Conservation (phyloP, 2,888 invertebrate species). For the Lypha dubia region DNA sequence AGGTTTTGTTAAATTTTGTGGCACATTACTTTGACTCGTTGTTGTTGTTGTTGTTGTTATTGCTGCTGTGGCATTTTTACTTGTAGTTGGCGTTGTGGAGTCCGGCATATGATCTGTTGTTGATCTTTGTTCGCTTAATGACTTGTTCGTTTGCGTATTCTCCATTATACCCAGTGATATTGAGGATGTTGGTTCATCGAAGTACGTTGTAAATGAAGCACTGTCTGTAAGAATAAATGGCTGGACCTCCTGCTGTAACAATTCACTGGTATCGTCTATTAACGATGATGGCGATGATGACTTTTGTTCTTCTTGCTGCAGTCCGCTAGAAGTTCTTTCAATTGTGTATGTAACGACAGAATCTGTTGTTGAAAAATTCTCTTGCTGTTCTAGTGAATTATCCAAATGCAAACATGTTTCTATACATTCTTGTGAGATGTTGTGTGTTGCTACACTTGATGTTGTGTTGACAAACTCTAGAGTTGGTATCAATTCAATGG, state of each 20-base stretch:
- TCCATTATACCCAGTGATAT: constrained; percentile 80
- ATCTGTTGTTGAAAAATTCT: constrained; percentile 47
- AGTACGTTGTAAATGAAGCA: constrained; percentile 75
- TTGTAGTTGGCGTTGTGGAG: constrained; percentile 73
- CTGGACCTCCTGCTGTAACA: constrained; percentile 75
- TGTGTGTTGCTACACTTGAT: constrained; percentile 67
- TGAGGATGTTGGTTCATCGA: constrained; percentile 80
- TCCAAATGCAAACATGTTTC: constrained; percentile 39
- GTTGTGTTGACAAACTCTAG: constrained; percentile 78
- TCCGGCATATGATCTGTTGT: constrained; percentile 69
- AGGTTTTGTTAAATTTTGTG: constrained; percentile 64
- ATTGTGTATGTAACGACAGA: constrained; percentile 78
- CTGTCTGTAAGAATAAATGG: constrained; percentile 76
- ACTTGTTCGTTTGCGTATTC: constrained; percentile 64
- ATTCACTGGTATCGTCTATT: constrained; percentile 68
- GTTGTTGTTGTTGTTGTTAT: constrained; percentile 68
- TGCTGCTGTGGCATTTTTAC: constrained; percentile 67
- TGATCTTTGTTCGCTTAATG: constrained; percentile 58
- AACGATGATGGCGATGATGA: constrained; percentile 60
- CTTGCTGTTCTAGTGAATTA: constrained; percentile 10
- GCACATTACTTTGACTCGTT: constrained; percentile 77
- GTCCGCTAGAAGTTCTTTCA: constrained; percentile 61
- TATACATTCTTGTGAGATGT: constrained; percentile 67
- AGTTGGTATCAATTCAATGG: constrained; percentile 80
- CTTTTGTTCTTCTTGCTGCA: constrained; percentile 70